Conservation (phyloP, 2,888 invertebrate genomes). For the Caenorhabditis sp. region DNA sequence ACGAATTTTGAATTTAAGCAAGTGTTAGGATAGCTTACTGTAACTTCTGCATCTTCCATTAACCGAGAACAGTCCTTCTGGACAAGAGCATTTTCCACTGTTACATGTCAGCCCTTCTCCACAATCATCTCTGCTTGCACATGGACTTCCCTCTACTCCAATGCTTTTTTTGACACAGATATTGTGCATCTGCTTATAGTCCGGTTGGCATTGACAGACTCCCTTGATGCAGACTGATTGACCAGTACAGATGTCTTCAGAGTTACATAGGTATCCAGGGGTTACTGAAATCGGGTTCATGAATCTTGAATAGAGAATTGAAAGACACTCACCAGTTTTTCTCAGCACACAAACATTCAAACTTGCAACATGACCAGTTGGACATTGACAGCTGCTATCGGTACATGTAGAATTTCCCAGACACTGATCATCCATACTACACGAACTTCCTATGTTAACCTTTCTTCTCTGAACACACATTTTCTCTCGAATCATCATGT, state of each 20-base stretch:
- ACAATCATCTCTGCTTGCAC: conserved; percentile 71
- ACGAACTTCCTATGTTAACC: conserved; percentile 78
- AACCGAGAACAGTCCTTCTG: conserved; percentile 58
- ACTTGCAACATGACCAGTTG: conserved; percentile 54
- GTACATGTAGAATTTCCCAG: conserved; percentile 77
- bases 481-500: conserved; percentile 60
- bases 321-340: conserved; percentile 55
- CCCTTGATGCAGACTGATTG: conserved; percentile 79
- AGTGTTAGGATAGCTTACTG: conserved; percentile 1
- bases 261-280: conserved; percentile 71
- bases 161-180: conserved; percentile 59
- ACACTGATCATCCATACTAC: conserved; percentile 78
- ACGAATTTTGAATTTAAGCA: not conserved
- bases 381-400: conserved; percentile 72
- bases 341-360: conserved; percentile 51
- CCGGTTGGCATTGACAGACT: conserved; percentile 75
- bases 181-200: conserved; percentile 60
- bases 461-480: conserved; percentile 57
- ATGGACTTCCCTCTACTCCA: conserved; percentile 59
- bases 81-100: conserved; percentile 76
- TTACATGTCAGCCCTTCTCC: conserved; percentile 75
- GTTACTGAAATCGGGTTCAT: conserved; percentile 48
- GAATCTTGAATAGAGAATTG: not conserved
- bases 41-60: conserved; percentile 63
- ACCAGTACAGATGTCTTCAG: conserved; percentile 75